Evolutionary conservation across 2,113 vertebrate species (phyloP), one percentile per base, ranked within the genome.

Genomic region (Charadrius vociferus): DNA sequence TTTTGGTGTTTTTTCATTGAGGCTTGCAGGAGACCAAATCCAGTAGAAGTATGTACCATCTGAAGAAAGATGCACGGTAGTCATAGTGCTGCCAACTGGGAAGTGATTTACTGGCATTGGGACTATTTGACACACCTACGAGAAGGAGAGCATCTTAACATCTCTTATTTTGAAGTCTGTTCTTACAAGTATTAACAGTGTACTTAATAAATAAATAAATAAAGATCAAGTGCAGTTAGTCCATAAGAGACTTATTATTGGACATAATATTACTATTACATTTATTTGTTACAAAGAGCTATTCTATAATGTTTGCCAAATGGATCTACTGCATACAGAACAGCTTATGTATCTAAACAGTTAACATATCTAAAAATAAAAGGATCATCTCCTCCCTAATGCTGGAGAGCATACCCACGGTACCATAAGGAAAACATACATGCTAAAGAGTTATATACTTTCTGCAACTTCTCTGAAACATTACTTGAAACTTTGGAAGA

Each of bases 1-100:
- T 98, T 99, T 99, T 29, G 99, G 99, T 14, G 99, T 99, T 97
- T 99, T 99, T 97, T 99, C 99, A 34, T 99, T 99, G 96, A 99
- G 98, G 95, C 99, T 99, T 84, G 99, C 99, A 80, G 99, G 99
- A 88, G 99, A 99, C 99, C 99, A 99, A 95, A 99, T 98, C 99
- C 99, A 99, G 96, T 99, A 99, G 97, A 99, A 98, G 90, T 99
- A 99, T 39, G 99, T 99, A 41, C 99, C 99, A 62, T 99, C 99
- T 55, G 99, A 99, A 97, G 99, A 99, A 81, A 99, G 98, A 96
- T 99, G 99, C 80, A 99, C 99, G 1, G 99, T 99, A 89, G 99
- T 99, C 99, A 99, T 98, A 82, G 98, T 99, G 96, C 99, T 99
- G 98, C 99, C 99, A 86, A 99, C 98, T 2, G 99, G 99, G 96